Evolutionary conservation across 2,113 vertebrate species (phyloP), one percentile per base, ranked within the genome.

Genomic region (Brachyhypopomus occidentalis): DNA sequence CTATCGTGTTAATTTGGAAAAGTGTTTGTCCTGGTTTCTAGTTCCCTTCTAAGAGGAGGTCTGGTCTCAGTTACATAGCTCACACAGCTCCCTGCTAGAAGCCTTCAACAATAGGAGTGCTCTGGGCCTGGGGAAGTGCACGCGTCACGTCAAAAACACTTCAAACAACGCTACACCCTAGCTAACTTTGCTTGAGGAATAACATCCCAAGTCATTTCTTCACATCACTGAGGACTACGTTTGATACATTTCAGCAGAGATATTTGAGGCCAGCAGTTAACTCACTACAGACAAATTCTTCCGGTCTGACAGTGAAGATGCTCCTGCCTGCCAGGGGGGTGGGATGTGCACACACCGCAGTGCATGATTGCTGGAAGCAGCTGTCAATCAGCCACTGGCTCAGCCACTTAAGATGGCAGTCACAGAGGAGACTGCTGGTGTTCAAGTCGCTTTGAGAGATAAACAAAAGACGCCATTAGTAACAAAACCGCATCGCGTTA

Each of bases 331-430:
- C 96, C 63, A 99, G 92, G 82, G 90, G 86, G 88, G 95, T 94
- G 69, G 97, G 97, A 91, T 98, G 96, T 87, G 97, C 97, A 84
- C 97, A 99, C 91, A 93, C 96, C 88, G 95, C 96, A 16, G 95
- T 95, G 75, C 98, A 90, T 86, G 94, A 95, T 83, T 90, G 91
- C 89, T 96, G 92, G 84, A 98, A 97, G 88, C 92, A 94, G 88
- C 95, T 95, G 72, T 97, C 96, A 5, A 89, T 92, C 93, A 97
- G 93, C 97, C 97, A 99, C 88, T 95, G 90, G 1, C 95, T 95
- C 67, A 99, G 92, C 97, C 97, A 99, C 90, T 96, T 97, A 77
- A 99, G 90, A 74, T 98, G 96, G 92, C 97, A 99, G 92, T 99
- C 97, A 52, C 97, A 99, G 88, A 99, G 91, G 78, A 99, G 95